phyloP scores from a whole-genome alignment of 1,140 invertebrate species.

The Epicauta chinensis region DNA sequence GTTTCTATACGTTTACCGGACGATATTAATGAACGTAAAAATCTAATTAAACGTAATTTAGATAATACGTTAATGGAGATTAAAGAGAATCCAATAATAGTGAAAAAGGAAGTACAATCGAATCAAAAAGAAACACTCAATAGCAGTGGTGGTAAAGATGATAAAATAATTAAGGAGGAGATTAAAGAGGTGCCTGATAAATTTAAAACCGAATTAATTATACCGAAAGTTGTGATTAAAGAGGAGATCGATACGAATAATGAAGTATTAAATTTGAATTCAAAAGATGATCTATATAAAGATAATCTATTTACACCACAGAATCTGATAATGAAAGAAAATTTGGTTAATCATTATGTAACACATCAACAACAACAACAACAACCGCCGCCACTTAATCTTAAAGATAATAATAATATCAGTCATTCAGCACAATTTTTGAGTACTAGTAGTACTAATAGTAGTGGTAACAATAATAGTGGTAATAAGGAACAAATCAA shows the following conservation, averaged over 20 bases:
- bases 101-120: conserved; percentile 40
- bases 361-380: too few species aligned
- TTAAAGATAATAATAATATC: conserved; percentile 22
- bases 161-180: conserved; percentile 23
- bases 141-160: conserved; percentile 4
- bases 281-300: conserved; percentile 32
- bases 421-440: too few species aligned
- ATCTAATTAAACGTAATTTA: conserved; percentile 38
- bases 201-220: conserved; percentile 52
- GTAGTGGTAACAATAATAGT: too few species aligned
- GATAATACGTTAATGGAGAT: conserved; percentile 17
- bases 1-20: conserved; percentile 41
- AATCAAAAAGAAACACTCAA: conserved; percentile 35
- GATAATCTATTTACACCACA: conserved; percentile 33
- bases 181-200: conserved; percentile 23
- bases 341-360: conserved; percentile 26
- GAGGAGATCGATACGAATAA: conserved; percentile 47
- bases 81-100: conserved; percentile 27
- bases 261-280: conserved; percentile 35
- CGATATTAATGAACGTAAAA: conserved; percentile 40
- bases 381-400: conserved; percentile 23
- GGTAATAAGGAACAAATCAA: conserved; percentile 1
- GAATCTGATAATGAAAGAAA: conserved; percentile 32
- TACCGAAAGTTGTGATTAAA: conserved; percentile 52
- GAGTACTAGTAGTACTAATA: too few species aligned